Evolutionary conservation across 2,797 vertebrate species (phyloP).

Genomic region (Phoxinus dragarum): DNA sequence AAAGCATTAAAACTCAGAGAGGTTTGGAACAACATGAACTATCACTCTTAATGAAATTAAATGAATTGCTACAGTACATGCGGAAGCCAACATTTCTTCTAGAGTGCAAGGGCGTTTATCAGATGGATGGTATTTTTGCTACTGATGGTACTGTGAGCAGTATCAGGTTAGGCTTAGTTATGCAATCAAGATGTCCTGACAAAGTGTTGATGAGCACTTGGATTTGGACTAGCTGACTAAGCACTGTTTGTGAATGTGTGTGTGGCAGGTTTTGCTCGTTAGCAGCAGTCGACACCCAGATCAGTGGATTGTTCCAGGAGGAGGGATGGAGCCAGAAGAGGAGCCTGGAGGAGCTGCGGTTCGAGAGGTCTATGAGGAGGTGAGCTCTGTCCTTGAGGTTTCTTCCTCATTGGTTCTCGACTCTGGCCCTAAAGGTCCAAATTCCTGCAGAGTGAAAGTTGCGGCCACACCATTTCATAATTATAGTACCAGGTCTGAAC

Average conservation of each 20-base stretch:
- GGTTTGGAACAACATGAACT: neutral
- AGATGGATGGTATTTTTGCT: constrained; percentile 8
- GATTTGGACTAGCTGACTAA: constrained; percentile 41
- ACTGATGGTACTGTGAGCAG: neutral
- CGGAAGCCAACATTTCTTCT: neutral
- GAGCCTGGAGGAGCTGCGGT: constrained; percentile 94
- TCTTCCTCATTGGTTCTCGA: neutral
- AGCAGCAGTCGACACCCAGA: constrained; percentile 98
- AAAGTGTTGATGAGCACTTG: constrained; percentile 33
- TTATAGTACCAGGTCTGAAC: too few relatives aligned
- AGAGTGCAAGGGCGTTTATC: neutral
- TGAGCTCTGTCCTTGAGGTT: constrained; percentile 65
- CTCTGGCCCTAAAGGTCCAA: neutral
- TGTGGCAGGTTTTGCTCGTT: constrained; percentile 89
- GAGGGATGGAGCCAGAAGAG: constrained; percentile 98
- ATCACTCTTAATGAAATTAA: neutral
- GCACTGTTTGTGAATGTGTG: constrained; percentile 36
- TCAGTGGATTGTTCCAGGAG: constrained; percentile 98
- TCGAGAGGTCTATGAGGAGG: constrained; percentile 98
- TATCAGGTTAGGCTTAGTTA: constrained; percentile 31
- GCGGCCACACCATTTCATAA: too few relatives aligned
- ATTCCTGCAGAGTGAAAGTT: neutral
- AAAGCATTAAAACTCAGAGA: neutral
- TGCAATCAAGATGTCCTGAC: constrained; percentile 20
- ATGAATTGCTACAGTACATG: neutral